Evolutionary conservation across 2,797 vertebrate species (phyloP).

Genomic region (Bradypodion ventrale): DNA sequence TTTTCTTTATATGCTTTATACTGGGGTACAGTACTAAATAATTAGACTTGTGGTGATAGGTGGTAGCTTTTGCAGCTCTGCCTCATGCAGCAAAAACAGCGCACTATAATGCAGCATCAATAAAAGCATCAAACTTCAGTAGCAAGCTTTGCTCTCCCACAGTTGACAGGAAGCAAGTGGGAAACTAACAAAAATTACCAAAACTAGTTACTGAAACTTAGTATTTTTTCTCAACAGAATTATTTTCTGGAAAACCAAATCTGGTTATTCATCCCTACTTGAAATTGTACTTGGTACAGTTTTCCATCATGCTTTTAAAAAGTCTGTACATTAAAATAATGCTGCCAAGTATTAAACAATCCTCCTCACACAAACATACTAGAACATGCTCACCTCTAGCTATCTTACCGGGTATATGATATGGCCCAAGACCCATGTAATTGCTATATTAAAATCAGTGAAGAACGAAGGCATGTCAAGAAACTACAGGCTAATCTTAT

Average conservation of each 20-base stretch:
- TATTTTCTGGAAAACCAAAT: background rate
- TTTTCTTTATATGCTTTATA: background rate
- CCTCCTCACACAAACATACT: background rate
- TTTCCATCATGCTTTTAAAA: background rate
- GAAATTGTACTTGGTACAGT: background rate
- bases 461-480: too few species aligned
- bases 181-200: background rate
- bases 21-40: background rate
- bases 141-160: background rate
- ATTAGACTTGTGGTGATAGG: too few species aligned
- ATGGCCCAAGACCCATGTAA: too few species aligned
- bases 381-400: background rate
- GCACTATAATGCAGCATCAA: background rate
- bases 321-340: background rate
- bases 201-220: background rate
- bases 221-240: background rate
- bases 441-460: too few species aligned
- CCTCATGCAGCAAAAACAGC: background rate
- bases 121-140: background rate
- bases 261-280: background rate
- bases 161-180: background rate
- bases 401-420: background rate
- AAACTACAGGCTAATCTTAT: too few species aligned
- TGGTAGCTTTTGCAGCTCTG: background rate
- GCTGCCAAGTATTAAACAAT: background rate